Evolutionary conservation across 2,888 invertebrate genomes (phyloP), one percentile per base, ranked within the genome.

Genomic region (Muscina levida): DNA sequence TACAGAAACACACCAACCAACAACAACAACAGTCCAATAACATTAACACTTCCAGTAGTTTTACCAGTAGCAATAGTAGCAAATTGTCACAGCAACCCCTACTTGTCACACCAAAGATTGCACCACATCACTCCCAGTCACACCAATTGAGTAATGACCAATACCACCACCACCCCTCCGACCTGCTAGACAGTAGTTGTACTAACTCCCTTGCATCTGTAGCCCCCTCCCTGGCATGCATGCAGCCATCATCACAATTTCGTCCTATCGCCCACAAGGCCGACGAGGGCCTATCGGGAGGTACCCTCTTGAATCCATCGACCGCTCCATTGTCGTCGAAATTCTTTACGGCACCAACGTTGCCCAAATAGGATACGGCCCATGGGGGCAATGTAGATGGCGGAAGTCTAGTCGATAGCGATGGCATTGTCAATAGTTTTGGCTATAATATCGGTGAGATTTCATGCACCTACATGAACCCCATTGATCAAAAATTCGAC

Each of bases 231-330:
- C 87, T 87, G 78, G 85, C 87, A 83, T 89, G 90, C 89, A 90
- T 90, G 89, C 88, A 90, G 83, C 88, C 89, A 83, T 87, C 88
- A 80, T 91, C 90, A 86, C 91, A 91, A 85, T 91, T 91, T 88
- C 91, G 91, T 82, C 91, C 91, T 85, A 91, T 91, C 82, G 90
- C 90, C 82, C 90, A 90, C 83, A 90, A 90, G 85, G 89, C 89
- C 83, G 90, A 89, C 85, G 86, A 88, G 81, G 84, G 84, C 79
- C 83, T 85, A 73, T 83, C 84, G 53, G 87, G 77, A 53, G 82
- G 78, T 26, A 84, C 87, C 4, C 85, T 89, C 66, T 83, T 89
- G 65, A 89, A 89, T 84, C 89, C 89, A 73, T 89, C 90, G 83
- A 90, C 89, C 79, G 89, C 89, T 84, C 89, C 89, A 83, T 84